Evolutionary conservation across 2,113 vertebrate genomes (phyloP).

Genomic region (Formicarius rufipectus): DNA sequence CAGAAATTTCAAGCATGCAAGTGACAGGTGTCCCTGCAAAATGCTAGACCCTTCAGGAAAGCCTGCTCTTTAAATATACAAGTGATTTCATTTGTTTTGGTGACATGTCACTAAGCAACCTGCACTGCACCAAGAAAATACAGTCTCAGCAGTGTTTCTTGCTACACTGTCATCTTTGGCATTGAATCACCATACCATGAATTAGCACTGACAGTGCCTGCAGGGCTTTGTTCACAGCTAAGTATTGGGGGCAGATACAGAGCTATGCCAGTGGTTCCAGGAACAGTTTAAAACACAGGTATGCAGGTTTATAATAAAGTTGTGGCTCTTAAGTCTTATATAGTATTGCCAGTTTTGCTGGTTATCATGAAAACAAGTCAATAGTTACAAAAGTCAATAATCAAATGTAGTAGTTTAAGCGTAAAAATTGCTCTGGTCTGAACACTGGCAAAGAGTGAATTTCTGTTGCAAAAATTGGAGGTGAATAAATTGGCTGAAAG

Average conservation of each 20-base stretch:
- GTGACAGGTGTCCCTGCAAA: conserved; percentile 56
- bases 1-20: conserved; percentile 35
- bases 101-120: conserved; percentile 67
- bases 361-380: background rate
- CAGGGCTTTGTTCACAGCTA: background rate
- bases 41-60: background rate
- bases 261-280: background rate
- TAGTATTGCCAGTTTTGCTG: background rate
- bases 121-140: background rate
- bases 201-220: background rate
- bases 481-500: background rate
- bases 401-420: background rate
- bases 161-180: background rate
- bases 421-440: background rate
- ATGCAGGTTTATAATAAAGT: background rate
- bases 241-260: background rate
- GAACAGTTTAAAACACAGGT: background rate
- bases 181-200: rapidly evolving
- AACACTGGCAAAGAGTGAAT: background rate
- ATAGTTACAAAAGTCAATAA: background rate
- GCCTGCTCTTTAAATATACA: conserved; percentile 67
- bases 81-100: conserved; percentile 69
- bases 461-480: background rate
- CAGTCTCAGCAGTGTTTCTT: background rate
- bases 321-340: background rate